These are phyloP conservation scores for Therioaphis trifolii DNA, from an alignment of 2,888 invertebrate species.

Conservation along the genomic window DNA sequence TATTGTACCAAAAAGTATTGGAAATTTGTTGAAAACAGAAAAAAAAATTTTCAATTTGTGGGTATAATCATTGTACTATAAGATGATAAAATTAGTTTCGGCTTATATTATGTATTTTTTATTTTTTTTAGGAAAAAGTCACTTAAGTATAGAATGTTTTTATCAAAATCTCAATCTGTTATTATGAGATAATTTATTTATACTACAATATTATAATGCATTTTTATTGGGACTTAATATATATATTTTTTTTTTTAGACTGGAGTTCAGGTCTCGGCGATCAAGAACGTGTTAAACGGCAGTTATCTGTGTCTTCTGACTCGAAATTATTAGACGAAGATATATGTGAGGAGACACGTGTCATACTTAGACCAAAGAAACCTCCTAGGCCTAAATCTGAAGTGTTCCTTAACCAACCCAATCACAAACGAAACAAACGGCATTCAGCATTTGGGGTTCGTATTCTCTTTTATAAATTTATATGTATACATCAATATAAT, in stretches of 20 bases:
- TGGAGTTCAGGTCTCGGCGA: conserved; percentile 56
- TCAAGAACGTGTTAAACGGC: conserved; percentile 80
- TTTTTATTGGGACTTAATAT: neutral
- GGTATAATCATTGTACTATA: too few species aligned
- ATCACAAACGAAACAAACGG: conserved; percentile 82
- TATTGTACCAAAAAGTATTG: too few species aligned
- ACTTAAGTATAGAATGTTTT: too few species aligned
- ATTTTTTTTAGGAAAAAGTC: too few species aligned
- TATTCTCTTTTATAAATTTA: conserved; percentile 65
- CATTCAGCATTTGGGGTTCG: conserved; percentile 97
- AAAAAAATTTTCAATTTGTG: too few species aligned
- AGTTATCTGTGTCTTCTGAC: conserved; percentile 91
- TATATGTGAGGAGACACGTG: conserved; percentile 87
- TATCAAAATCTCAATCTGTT: too few species aligned
- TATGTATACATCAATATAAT: neutral
- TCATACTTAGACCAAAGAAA: conserved; percentile 89
- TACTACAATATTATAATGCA: too few species aligned
- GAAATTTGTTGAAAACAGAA: too few species aligned
- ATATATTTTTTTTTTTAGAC: conserved; percentile 29
- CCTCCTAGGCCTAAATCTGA: conserved; percentile 96
- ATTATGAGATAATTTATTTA: too few species aligned
- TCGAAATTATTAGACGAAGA: conserved; percentile 91
- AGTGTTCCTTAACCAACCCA: conserved; percentile 83
- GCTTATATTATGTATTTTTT: too few species aligned
- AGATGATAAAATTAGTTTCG: too few species aligned